These are phyloP conservation scores for Tragelaphus scriptus DNA, from an alignment of 2,113 vertebrate species.

Conservation along the genomic window DNA sequence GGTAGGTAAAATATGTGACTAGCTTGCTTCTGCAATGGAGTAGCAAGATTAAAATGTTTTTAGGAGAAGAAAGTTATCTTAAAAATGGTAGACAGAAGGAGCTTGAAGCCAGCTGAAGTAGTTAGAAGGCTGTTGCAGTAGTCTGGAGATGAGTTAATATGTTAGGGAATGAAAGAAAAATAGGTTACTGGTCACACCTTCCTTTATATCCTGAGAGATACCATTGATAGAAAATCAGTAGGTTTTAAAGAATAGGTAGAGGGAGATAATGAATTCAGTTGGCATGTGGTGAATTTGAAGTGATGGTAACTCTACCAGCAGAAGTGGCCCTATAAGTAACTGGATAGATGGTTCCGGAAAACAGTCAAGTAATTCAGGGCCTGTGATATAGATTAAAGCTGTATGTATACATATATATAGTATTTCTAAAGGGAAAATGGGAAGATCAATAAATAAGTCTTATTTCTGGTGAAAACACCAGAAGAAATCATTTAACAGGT, in stretches of 20 bases:
- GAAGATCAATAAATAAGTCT: background rate
- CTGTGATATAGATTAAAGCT: background rate
- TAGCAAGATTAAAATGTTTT: background rate
- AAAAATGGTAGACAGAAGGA: background rate
- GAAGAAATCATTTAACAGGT: background rate
- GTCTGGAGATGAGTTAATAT: background rate
- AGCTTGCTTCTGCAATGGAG: background rate
- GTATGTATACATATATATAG: background rate
- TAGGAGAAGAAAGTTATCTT: background rate
- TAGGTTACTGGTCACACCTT: background rate
- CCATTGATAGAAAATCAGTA: background rate
- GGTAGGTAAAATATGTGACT: background rate
- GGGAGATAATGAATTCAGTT: background rate
- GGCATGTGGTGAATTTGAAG: background rate
- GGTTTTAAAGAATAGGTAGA: background rate
- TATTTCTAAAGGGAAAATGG: background rate
- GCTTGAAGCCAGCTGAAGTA: background rate
- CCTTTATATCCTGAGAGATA: background rate
- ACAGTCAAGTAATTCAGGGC: background rate
- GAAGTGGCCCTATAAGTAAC: background rate
- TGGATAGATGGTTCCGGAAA: background rate
- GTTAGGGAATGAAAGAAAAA: background rate
- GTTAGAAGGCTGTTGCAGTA: background rate
- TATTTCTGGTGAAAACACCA: background rate
- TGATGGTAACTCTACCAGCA: background rate